phyloP scores from a whole-genome alignment of 1,140 invertebrate species.

The Chrysopa pallens region DNA sequence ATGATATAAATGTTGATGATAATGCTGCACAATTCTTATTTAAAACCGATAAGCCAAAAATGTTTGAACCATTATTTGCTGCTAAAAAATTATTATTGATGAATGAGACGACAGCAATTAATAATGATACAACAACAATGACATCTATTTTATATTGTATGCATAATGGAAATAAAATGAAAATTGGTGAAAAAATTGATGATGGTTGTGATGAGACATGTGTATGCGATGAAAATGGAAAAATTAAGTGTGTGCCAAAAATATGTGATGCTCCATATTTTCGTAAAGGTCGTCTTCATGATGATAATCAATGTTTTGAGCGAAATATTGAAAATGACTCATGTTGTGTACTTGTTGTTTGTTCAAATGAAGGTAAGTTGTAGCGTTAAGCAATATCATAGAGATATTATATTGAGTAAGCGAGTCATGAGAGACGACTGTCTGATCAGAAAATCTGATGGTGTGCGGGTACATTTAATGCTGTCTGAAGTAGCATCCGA shows the following conservation, averaged over 20 bases:
- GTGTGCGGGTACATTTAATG: no score
- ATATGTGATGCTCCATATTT: conserved; percentile 38
- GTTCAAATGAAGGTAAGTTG: conserved; percentile 17
- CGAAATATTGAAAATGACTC: conserved; percentile 43
- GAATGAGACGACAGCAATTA: conserved; percentile 7
- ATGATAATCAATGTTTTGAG: conserved; percentile 56
- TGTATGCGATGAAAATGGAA: conserved; percentile 37
- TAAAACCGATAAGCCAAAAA: conserved; percentile 3
- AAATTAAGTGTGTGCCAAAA: conserved; percentile 43
- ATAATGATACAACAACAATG: conserved; percentile 4
- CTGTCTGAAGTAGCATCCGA: no score
- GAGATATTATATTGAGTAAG: no score
- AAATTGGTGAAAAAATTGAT: not conserved
- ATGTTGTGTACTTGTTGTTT: conserved; percentile 55
- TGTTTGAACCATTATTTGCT: conserved; percentile 5
- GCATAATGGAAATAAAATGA: conserved; percentile 1
- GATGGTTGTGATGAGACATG: conserved; percentile 50
- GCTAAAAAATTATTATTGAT: conserved; percentile 6
- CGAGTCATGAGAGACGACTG: no score
- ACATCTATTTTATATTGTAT: not conserved
- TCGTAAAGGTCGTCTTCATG: conserved; percentile 34
- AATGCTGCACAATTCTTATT: not conserved
- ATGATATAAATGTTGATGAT: conserved; percentile 20
- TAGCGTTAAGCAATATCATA: no score
- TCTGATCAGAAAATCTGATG: no score